Conservation (phyloP, 2,797 vertebrate species). For the Trichosurus vulpecula region DNA sequence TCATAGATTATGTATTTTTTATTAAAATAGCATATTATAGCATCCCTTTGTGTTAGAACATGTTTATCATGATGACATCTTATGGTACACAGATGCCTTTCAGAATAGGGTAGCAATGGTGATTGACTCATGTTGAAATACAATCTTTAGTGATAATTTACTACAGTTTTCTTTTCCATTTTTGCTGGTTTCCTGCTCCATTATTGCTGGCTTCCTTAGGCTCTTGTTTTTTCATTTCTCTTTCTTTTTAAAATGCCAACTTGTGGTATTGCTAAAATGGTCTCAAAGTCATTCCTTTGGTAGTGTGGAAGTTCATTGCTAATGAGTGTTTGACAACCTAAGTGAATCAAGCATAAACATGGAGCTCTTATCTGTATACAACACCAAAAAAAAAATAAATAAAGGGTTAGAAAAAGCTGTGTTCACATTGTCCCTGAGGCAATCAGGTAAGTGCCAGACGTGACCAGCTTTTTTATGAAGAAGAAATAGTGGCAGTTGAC, state of each 20-base stretch:
- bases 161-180: conserved; percentile 12
- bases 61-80: conserved; percentile 48
- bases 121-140: not conserved
- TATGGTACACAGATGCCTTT: conserved; percentile 44
- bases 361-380: not conserved
- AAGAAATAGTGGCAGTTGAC: conserved; percentile 54
- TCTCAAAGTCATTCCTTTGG: conserved; percentile 39
- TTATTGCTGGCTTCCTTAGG: conserved; percentile 33
- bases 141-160: conserved; percentile 19
- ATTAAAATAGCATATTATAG: conserved; percentile 61
- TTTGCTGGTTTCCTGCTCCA: conserved; percentile 29
- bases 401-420: conserved; percentile 32
- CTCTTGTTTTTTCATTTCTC: conserved; percentile 54
- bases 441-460: conserved; percentile 54
- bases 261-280: not conserved
- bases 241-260: conserved; percentile 28
- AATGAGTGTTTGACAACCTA: conserved; percentile 21
- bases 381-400: conserved; percentile 16
- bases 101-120: conserved; percentile 14
- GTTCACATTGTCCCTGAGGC: conserved; percentile 23
- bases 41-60: conserved; percentile 53
- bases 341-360: conserved; percentile 14
- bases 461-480: conserved; percentile 39
- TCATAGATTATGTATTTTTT: conserved; percentile 52
- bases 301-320: conserved; percentile 40